Evolutionary conservation across 2,888 invertebrate species (phyloP), one percentile per base, ranked within the genome.

Genomic region (Conchocele bisecta): DNA sequence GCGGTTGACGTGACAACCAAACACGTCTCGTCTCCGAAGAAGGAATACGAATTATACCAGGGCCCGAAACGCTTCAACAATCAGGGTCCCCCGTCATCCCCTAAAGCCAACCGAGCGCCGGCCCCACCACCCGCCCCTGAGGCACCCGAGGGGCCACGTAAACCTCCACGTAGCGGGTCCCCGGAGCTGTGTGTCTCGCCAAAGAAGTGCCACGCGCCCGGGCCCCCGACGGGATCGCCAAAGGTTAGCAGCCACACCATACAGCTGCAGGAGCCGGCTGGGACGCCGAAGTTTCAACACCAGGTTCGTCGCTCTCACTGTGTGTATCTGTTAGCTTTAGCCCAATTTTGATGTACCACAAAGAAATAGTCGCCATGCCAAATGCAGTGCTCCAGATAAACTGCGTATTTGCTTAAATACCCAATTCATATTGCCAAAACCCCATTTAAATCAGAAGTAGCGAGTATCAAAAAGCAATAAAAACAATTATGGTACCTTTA

Each of bases 31-130:
- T 63, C 69, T 29, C 63, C 76, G 13, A 39, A 59, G 53, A 69
- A 76, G 31, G 72, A 77, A 51, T 69, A 76, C 53, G 76, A 76
- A 46, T 63, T 61, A 11, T 77, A 77, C 44, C 74, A 77, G 58
- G 74, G 71, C 31, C 78, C 65, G 11, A 54, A 9, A 42, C 33
- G 11, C 26, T 60, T 46, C 50, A 42, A 54, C 48, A 41, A 39
- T n/a, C 20, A 24, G 11, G 46, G 61, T 2, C 63, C 56, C 11
- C 57, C 72, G 1, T 69, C 72, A n/a, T 68, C 74, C 1, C 65
- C 63, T n/a, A 74, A 59, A 50, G 57, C 50, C 28, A 63, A 63
- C 22, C 53, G 28, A 41, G 73, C 69, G 42, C 76, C 81, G 3
- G 63, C 77, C 3, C 79, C 81, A 9, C 78, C 82, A 4, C 66